phyloP scores from a whole-genome alignment of 2,113 vertebrate species.

The Cavia aperea region DNA sequence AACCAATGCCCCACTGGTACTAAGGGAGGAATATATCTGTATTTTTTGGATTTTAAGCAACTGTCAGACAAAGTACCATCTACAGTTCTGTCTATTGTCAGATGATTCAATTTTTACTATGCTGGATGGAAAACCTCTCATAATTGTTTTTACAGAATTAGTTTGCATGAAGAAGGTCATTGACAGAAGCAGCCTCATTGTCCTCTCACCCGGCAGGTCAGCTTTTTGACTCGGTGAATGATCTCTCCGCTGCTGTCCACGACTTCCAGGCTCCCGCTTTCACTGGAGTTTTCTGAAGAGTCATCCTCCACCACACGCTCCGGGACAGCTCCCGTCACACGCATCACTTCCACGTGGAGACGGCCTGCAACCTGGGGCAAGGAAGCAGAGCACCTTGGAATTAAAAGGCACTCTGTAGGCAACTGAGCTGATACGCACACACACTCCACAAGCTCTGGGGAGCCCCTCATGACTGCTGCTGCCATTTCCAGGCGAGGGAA shows the following conservation, averaged over 20 bases:
- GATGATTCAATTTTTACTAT: not conserved
- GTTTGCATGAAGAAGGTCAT: not conserved
- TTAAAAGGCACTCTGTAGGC: not conserved
- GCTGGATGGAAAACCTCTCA: not conserved
- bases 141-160: not conserved
- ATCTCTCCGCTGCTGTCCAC: slow-evolving; percentile 90
- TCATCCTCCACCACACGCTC: slow-evolving; percentile 89
- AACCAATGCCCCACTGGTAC: not conserved
- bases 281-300: slow-evolving; percentile 96
- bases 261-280: slow-evolving; percentile 92
- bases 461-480: not conserved
- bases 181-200: fast-evolving
- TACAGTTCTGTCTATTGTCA: not conserved
- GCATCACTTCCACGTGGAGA: slow-evolving; percentile 92
- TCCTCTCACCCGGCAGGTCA: slow-evolving; percentile 88
- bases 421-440: not conserved
- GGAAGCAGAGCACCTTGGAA: not conserved
- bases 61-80: not conserved
- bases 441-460: fast-evolving
- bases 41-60: not conserved
- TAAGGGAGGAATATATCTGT: no score
- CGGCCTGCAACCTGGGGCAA: slow-evolving; percentile 88
- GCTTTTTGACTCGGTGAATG: slow-evolving; percentile 88
- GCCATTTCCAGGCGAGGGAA: fast-evolving
- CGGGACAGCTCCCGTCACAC: slow-evolving; percentile 86